Conservation (phyloP, 2,113 vertebrate genomes). For the Lophura nycthemera region DNA sequence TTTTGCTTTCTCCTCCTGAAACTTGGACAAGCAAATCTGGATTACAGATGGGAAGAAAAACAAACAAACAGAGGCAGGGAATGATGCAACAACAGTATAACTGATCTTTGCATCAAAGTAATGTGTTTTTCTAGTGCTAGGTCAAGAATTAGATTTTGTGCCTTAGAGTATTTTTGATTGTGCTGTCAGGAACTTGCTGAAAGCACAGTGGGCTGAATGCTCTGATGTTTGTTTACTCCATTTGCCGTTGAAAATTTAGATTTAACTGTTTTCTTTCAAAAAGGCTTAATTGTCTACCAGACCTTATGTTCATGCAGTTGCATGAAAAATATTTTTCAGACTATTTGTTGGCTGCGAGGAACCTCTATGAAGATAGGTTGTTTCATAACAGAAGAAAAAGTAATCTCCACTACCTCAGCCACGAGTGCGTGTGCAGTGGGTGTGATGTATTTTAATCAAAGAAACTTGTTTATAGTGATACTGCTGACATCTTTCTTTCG, state of each 20-base stretch:
- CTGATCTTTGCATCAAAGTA: not conserved
- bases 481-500: not conserved
- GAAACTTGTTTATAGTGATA: not conserved
- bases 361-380: not conserved
- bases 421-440: not conserved
- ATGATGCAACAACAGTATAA: not conserved
- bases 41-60: not conserved
- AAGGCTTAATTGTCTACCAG: not conserved
- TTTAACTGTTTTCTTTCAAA: slow-evolving; percentile 4
- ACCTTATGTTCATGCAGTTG: not conserved
- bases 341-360: not conserved
- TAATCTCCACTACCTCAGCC: not conserved
- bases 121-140: not conserved
- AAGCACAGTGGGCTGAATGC: not conserved
- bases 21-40: not conserved
- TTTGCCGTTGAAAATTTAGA: not conserved
- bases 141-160: not conserved
- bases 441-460: not conserved
- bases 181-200: not conserved
- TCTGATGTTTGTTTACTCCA: slow-evolving; percentile 1
- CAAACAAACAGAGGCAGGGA: not conserved
- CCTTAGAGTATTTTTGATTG: not conserved
- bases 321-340: not conserved
- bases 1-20: not conserved
- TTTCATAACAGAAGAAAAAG: not conserved